Percentiles rank a stretch among this genome's conserved stretches.
Evolutionary conservation across 2,888 invertebrate genomes (phyloP).

Genomic region (Drosophila rellima): DNA sequence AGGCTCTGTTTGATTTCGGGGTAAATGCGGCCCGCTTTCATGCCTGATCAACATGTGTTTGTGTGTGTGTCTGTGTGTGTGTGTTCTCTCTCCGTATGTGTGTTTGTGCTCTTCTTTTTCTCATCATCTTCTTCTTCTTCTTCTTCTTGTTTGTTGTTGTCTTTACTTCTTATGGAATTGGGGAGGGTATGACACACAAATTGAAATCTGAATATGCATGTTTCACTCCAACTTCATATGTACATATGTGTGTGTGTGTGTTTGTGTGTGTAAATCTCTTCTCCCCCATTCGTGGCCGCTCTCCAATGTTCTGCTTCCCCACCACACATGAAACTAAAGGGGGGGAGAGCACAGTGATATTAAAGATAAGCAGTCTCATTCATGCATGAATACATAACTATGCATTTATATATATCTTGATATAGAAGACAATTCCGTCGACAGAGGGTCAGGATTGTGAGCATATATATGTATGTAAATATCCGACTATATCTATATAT

Average conservation of each 20-base stretch:
- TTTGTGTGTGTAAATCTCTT: background rate
- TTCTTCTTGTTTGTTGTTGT: slow-evolving; percentile 10
- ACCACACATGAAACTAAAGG: slow-evolving; percentile 5
- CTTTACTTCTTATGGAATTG: slow-evolving; percentile 28
- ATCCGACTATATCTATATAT: background rate
- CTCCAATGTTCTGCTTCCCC: slow-evolving; percentile 19
- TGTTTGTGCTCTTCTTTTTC: slow-evolving; percentile 25
- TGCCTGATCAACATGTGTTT: slow-evolving; percentile 78
- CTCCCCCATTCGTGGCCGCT: slow-evolving; percentile 5
- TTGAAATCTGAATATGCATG: slow-evolving; percentile 68
- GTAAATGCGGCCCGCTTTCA: slow-evolving; percentile 65
- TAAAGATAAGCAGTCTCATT: slow-evolving; percentile 58
- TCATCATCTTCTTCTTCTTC: background rate
- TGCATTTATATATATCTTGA: background rate
- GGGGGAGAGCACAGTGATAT: slow-evolving; percentile 32
- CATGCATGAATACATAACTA: slow-evolving; percentile 31
- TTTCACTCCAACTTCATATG: slow-evolving; percentile 13
- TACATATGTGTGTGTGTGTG: slow-evolving; percentile 10
- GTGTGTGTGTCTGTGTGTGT: slow-evolving; percentile 22
- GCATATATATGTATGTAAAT: slow-evolving; percentile 14
- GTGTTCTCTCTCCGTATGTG: slow-evolving; percentile 10
- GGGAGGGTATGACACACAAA: slow-evolving; percentile 54
- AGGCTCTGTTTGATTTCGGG: slow-evolving; percentile 42
- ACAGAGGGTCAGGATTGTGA: slow-evolving; percentile 38
- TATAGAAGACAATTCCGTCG: slow-evolving; percentile 14